Percentiles rank a stretch among this genome's conserved stretches.
Conservation (phyloP, 37 sponge, comb jelly and placozoan species). For the Crambe crambe region DNA sequence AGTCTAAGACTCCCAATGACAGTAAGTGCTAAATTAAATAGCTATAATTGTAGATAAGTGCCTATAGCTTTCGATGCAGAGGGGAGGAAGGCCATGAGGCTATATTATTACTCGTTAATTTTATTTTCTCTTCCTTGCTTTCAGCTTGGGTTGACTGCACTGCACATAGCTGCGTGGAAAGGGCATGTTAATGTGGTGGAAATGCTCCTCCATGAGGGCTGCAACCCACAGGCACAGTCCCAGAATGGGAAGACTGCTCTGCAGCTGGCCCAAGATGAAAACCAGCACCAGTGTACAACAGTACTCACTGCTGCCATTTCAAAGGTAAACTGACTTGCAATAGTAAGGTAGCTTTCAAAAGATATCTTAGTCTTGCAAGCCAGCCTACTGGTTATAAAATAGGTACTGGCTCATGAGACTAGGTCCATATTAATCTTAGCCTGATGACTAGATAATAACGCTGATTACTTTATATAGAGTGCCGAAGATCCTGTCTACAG, state of each 20-base stretch:
- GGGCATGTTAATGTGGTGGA: constrained; percentile 48
- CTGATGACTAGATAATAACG: too few relatives aligned
- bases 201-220: constrained; percentile 42
- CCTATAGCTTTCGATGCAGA: too few relatives aligned
- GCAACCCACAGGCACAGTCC: constrained; percentile 1
- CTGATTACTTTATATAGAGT: neutral
- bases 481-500: constrained; percentile 41
- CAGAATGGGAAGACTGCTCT: constrained; percentile 67
- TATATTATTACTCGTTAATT: neutral
- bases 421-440: too few relatives aligned
- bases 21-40: too few relatives aligned
- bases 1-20: too few relatives aligned
- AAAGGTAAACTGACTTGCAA: constrained; percentile 24
- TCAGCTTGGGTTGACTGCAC: constrained; percentile 57
- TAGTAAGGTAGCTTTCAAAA: neutral
- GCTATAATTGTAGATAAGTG: too few relatives aligned
- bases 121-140: neutral
- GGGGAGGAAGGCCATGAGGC: too few relatives aligned
- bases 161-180: constrained; percentile 72
- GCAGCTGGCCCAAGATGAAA: constrained; percentile 65
- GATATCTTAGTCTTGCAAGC: neutral
- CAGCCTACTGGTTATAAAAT: too few relatives aligned
- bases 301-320: constrained; percentile 56
- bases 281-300: constrained; percentile 33
- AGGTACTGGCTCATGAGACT: too few relatives aligned